Percentiles rank a stretch among this genome's conserved stretches.
phyloP scores from a whole-genome alignment of 2,888 invertebrate species.

The Galerucella calmariensis region DNA sequence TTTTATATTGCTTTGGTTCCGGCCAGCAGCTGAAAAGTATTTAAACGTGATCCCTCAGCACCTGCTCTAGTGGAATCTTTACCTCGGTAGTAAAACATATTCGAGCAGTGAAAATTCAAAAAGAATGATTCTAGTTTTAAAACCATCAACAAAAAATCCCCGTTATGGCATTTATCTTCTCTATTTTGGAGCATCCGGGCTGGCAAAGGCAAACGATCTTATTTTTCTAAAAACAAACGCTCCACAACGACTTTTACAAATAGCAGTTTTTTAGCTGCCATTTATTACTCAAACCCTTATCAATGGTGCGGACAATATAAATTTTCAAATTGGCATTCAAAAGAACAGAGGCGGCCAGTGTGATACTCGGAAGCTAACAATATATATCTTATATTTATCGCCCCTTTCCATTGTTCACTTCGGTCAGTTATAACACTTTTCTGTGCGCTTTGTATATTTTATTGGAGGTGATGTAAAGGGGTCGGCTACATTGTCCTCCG shows the following conservation, averaged over 20 bases:
- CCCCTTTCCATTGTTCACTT: constrained; percentile 54
- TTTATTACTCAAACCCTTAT: constrained; percentile 62
- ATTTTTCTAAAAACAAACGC: constrained; percentile 50
- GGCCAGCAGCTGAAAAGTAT: no score
- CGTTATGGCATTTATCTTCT: constrained; percentile 46
- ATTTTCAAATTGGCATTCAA: constrained; percentile 59
- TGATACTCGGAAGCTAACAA: constrained; percentile 47
- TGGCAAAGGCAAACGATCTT: constrained; percentile 37
- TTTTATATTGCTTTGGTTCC: no score
- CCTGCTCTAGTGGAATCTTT: no score
- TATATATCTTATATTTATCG: constrained; percentile 64
- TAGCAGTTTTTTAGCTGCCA: constrained; percentile 61
- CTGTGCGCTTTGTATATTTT: constrained; percentile 63
- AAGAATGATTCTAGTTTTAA: background rate
- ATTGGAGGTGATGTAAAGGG: constrained; percentile 57
- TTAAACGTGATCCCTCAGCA: no score
- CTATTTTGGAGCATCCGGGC: constrained; percentile 43
- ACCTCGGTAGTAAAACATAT: no score
- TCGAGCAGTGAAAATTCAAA: no score
- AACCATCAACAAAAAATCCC: background rate
- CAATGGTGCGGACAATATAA: constrained; percentile 63
- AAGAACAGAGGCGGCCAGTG: constrained; percentile 30
- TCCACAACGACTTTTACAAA: constrained; percentile 58
- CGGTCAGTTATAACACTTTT: constrained; percentile 61
- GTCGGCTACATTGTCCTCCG: constrained; percentile 58